phyloP scores from a whole-genome alignment of 37 sponge, comb jelly and placozoan genomes.

The Corticium candelabrum region DNA sequence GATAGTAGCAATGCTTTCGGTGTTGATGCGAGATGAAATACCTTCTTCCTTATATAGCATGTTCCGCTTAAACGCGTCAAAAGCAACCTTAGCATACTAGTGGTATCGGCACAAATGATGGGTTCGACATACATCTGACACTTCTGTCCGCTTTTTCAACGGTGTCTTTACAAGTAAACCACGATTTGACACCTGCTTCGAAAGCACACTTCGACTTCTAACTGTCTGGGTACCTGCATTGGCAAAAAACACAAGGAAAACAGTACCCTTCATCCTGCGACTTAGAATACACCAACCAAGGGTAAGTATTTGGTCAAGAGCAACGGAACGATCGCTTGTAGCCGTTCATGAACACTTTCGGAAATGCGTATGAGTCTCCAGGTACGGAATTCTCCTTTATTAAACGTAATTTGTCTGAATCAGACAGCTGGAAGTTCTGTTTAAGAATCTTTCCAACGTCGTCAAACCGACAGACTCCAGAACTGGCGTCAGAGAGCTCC shows the following conservation, averaged over 20 bases:
- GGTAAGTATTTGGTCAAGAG: not conserved
- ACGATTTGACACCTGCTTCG: too few relatives aligned
- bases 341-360: too few relatives aligned
- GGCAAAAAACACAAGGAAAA: not conserved
- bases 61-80: not conserved
- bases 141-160: not conserved
- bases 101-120: not conserved
- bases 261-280: constrained; percentile 14
- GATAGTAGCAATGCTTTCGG: not conserved
- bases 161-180: not conserved
- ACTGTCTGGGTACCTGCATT: constrained; percentile 13
- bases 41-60: not conserved
- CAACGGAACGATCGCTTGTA: not conserved
- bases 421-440: too few relatives aligned
- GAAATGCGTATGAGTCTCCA: too few relatives aligned
- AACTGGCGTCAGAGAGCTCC: too few relatives aligned
- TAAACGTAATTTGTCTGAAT: too few relatives aligned
- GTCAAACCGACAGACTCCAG: too few relatives aligned
- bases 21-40: not conserved
- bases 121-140: not conserved
- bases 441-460: too few relatives aligned
- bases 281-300: not conserved
- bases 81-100: not conserved
- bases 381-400: too few relatives aligned
- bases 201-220: too few relatives aligned